Evolutionary conservation across 2,888 invertebrate species (phyloP).

Genomic region (Pogonocherus hispidulus): DNA sequence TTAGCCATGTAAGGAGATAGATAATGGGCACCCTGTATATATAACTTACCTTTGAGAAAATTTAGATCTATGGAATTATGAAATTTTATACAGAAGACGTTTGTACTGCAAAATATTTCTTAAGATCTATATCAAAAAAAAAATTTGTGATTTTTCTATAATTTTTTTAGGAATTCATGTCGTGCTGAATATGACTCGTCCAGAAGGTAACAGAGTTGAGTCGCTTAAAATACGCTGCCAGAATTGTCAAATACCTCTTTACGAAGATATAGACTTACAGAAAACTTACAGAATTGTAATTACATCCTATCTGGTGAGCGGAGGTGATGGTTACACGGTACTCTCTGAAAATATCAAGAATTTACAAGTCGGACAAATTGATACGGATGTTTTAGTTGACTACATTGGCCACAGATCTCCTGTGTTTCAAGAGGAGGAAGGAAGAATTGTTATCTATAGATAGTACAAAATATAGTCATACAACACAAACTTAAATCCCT

Average conservation of each 20-base stretch:
- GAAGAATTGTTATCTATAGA: slow-evolving; percentile 66
- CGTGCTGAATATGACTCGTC: slow-evolving; percentile 73
- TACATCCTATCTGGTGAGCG: slow-evolving; percentile 75
- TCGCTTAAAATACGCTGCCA: slow-evolving; percentile 73
- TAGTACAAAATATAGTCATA: not conserved
- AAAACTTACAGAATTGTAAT: slow-evolving; percentile 76
- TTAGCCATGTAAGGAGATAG: too few relatives aligned
- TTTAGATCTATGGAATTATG: too few relatives aligned
- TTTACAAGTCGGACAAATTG: slow-evolving; percentile 68
- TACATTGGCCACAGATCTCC: slow-evolving; percentile 71
- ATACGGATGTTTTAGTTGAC: slow-evolving; percentile 71
- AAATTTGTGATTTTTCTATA: not conserved
- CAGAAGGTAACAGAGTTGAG: slow-evolving; percentile 73
- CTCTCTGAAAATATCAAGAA: slow-evolving; percentile 70
- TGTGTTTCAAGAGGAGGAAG: slow-evolving; percentile 71
- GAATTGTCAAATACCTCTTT: slow-evolving; percentile 76
- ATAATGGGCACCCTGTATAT: too few relatives aligned
- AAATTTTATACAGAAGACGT: too few relatives aligned
- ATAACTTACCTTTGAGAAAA: too few relatives aligned
- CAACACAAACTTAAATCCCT: too few relatives aligned
- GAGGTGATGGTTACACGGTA: slow-evolving; percentile 78
- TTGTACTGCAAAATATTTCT: too few relatives aligned
- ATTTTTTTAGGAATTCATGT: slow-evolving; percentile 71
- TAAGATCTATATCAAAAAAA: too few relatives aligned
- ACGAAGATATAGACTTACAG: slow-evolving; percentile 72